Evolutionary conservation across 2,888 invertebrate genomes (phyloP), one percentile per base, ranked within the genome.

Genomic region (Sinentomon sp.): DNA sequence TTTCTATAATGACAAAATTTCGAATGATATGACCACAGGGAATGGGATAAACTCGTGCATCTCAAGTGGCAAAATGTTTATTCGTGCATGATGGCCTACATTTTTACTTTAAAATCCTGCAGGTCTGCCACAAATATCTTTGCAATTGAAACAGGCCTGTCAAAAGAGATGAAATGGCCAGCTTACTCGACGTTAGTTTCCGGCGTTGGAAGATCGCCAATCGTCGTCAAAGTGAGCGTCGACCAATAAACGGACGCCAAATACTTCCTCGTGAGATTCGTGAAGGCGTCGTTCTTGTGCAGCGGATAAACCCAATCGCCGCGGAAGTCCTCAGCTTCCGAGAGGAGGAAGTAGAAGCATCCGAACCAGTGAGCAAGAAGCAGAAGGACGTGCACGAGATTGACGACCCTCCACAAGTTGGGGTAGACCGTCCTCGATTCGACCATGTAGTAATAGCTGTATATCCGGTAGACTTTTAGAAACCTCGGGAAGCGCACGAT

Each of bases 301-400:
- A 9, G 22, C 2, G 78, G 78, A 54, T 80, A 80, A 5, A 75
- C 77, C 80, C 80, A 80, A 51, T 77, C 78, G 26, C 78, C 78
- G 66, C 69, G 66, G 53, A 80, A 80, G 14, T 71, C 74, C 53
- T 83, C 82, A 36, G 75, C 74, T 51, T 87, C 82, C 5, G 85
- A 85, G 35, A 89, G 64, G 48, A 89, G 59, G 58, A 76, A 89
- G 61, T 89, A 89, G 62, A 89, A 89, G 55, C 87, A 89, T 35
- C 89, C 89, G 53, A 89, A 89, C 89, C 89, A 89, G 53, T 89
- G 89, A 31, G 87, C 85, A 46, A 87, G 62, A 48, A 89, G 77
- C 46, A 89, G 67, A 42, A 89, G 64, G 48, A 89, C 85, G 54
- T 89, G 89, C 44, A 87, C 80, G 40, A 89, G 63, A 59, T 87